Base-by-base conservation (phyloP, 2,113 vertebrate species). In the Guaruba guarouba region DNA sequence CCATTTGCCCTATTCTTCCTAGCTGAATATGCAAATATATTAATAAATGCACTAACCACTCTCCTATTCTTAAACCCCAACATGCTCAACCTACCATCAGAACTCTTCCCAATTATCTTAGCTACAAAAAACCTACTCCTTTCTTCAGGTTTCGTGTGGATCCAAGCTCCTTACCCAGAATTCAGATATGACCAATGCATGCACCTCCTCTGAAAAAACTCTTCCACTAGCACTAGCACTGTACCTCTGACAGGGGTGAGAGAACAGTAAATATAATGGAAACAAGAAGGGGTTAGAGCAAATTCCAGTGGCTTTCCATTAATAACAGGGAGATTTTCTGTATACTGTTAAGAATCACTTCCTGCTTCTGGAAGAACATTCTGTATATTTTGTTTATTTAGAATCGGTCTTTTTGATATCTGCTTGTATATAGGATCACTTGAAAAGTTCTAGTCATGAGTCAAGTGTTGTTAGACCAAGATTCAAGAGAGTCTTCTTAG, bases 81-180 rank as follows among this genome's bases (percentile, higher is more conserved):
- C 7, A 1, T 6, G 0, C 3, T 7, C 2, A 35, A 23, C 8
- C 20, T 2, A 1, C 49, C 33, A 0, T 25, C 6, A 54, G 48
- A 54, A 2, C 4, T 74, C 0, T 46, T 10, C 6, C 33, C 69
- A 0, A 0, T 37, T 0, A 2, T 13, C 0, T 4, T 64, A 1
- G 27, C 69, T 0, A 25, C 48, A 13, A 64, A 84, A 54, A 1
- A 1, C 0, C 7, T 74, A 0, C 33, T 64, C 0, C 11, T 55
- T 0, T 55, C 82, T 0, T 4, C 49, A 3, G 17, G 8, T 0
- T 55, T 85, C 28, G 2, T 85, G 2, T 85, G 70, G 9, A 4
- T 62, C 1, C 18, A 41, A 0, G n/a, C 59, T 0, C 64, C 82
- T 0, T 74, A 64, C 8, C 49, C 57, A 0, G 37, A 48, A 15